Evolutionary conservation across 2,113 vertebrate genomes (phyloP), one percentile per base, ranked within the genome.

Genomic region (Lepus americanus): DNA sequence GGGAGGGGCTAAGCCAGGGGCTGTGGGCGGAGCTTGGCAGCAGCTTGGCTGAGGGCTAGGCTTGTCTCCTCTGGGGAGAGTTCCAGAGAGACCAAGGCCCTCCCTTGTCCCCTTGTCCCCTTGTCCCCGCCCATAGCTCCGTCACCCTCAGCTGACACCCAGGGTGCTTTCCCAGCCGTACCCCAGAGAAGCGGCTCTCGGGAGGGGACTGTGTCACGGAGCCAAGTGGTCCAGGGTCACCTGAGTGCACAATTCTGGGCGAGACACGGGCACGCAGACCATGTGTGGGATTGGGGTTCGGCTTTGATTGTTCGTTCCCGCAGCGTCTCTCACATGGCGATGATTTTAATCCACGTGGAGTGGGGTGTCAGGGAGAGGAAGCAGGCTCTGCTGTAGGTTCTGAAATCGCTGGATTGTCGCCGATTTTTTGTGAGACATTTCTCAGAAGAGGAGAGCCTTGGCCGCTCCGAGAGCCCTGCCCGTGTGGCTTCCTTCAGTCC

Each of bases 391-490:
- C 64, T 49, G 31, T 33, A 3, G 22, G 16, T 79, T 23, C 17
- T 6, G 0, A 36, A 84, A 33, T 74, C 11, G 23, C 39, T 13
- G 13, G 4, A 22, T 78, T 7, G 4, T 9, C 36, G 66, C 23
- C 3, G 12, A 11, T 13, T 3, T 49, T 74, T 1, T 51, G 19
- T 7, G 6, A 49, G 59, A 53, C 33, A 0, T 51, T 36, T 80
- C 80, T 27, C 25, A 33, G 14, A 55, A 39, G 10, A 53, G 29
- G 53, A 0, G 6, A 5, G 12, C 36, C 17, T 5, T 1, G 11
- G 55, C 1, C 63, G 22, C n/a, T 13, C 5, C 0, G 27, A 31
- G 23, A 12, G 8, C 20, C 31, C 23, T 0, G 36, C 23, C 9
- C 10, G 36, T 13, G 31, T 7, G 49, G 14, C 27, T 92, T n/a